Percentiles rank a stretch among this genome's conserved stretches.
phyloP scores from a whole-genome alignment of 2,797 vertebrate species.

The Rhadinocentrus ornatus region DNA sequence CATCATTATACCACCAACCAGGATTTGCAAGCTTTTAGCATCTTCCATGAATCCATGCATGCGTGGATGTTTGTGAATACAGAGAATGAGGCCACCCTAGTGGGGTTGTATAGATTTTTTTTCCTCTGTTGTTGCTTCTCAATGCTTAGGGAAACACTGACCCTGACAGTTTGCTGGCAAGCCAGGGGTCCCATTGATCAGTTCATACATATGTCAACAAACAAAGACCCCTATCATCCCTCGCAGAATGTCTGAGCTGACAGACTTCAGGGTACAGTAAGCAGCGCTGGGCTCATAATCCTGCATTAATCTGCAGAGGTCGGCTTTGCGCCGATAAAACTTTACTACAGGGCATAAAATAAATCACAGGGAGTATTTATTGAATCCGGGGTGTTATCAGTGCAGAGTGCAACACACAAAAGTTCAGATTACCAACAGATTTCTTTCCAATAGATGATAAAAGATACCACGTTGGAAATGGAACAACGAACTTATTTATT shows the following conservation, averaged over 20 bases:
- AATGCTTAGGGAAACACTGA: constrained; percentile 47
- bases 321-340: constrained; percentile 63
- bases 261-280: constrained; percentile 33
- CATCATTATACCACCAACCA: constrained; percentile 31
- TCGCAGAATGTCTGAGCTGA: constrained; percentile 18
- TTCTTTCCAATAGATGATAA: constrained; percentile 35
- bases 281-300: constrained; percentile 34
- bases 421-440: constrained; percentile 17
- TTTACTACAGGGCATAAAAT: constrained; percentile 43
- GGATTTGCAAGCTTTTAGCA: constrained; percentile 28
- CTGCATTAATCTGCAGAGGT: constrained; percentile 36
- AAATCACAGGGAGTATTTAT: constrained; percentile 61
- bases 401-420: constrained; percentile 16
- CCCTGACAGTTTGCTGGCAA: constrained; percentile 48
- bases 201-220: constrained; percentile 55
- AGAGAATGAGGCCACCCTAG: constrained; percentile 51
- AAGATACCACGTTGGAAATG: constrained; percentile 26
- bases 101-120: constrained; percentile 54
- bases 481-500: constrained; percentile 9
- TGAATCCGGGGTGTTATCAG: constrained; percentile 50
- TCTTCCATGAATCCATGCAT: constrained; percentile 16
- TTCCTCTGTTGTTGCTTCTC: constrained; percentile 33
- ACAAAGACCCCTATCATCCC: constrained; percentile 44
- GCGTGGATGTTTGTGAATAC: constrained; percentile 34
- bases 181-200: constrained; percentile 62